These are phyloP conservation scores for Bovichtus variegatus DNA, from an alignment of 2,797 vertebrate species.

Conservation along the genomic window DNA sequence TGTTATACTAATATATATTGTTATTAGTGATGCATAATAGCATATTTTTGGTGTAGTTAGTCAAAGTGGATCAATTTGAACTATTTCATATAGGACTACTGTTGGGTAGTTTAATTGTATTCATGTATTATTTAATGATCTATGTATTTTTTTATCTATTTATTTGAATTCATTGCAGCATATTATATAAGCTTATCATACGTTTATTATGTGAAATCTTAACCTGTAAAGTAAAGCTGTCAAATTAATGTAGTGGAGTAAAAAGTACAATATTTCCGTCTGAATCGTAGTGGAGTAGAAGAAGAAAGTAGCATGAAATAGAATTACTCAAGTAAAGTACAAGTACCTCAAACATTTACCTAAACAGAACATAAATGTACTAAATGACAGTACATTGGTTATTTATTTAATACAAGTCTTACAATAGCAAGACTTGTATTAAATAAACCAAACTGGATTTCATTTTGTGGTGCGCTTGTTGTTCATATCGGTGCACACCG, in stretches of 20 bases:
- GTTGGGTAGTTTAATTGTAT: neutral
- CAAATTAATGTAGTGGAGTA: neutral
- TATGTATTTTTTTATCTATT: neutral
- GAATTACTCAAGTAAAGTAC: too few relatives aligned
- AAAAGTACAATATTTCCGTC: neutral
- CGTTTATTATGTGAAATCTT: neutral
- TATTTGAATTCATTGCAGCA: neutral
- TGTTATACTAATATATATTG: neutral
- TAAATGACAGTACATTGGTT: neutral
- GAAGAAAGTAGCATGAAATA: too few relatives aligned
- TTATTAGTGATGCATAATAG: neutral
- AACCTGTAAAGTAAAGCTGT: too few relatives aligned
- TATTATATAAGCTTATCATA: neutral
- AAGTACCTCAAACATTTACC: too few relatives aligned
- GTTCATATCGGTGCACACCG: neutral
- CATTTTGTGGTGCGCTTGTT: conserved; percentile 25
- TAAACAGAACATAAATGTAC: too few relatives aligned
- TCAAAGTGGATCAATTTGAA: neutral
- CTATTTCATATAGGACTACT: neutral
- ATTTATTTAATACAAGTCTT: too few relatives aligned
- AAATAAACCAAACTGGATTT: too few relatives aligned
- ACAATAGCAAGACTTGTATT: too few relatives aligned
- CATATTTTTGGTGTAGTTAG: neutral
- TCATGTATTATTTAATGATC: neutral
- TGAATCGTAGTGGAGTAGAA: too few relatives aligned